phyloP scores from a whole-genome alignment of 2,888 invertebrate genomes.

The Cerastoderma edule region DNA sequence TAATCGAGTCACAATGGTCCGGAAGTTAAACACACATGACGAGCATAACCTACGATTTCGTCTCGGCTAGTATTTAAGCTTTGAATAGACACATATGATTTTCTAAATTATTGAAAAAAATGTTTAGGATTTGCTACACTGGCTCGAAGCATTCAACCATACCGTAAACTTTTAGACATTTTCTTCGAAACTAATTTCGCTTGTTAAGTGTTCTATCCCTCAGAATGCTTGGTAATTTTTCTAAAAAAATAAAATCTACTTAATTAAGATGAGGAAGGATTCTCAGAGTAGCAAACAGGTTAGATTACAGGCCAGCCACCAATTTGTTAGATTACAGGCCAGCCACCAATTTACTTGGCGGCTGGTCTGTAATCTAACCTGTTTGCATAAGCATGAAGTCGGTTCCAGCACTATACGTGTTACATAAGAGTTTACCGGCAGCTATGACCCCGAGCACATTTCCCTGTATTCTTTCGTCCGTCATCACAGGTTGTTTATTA shows the following conservation, averaged over 20 bases:
- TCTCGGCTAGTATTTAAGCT: no score
- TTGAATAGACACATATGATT: no score
- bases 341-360: neutral
- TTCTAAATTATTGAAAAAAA: no score
- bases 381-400: neutral
- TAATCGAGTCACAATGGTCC: no score
- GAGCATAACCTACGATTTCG: no score
- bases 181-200: no score
- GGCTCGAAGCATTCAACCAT: no score
- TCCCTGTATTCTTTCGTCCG: slow-evolving; percentile 11
- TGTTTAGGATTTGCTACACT: no score
- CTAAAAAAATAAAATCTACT: neutral
- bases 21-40: no score
- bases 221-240: no score
- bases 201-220: no score
- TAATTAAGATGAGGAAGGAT: neutral
- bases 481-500: slow-evolving; percentile 8
- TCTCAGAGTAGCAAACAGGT: neutral
- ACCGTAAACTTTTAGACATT: no score
- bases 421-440: neutral
- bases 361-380: neutral
- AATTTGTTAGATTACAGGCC: neutral
- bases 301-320: neutral
- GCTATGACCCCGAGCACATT: neutral
- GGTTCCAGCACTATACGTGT: neutral